Percentiles rank a stretch among this genome's conserved stretches.
Evolutionary conservation across 2,888 invertebrate genomes (phyloP).

Genomic region (Pristionchus fissidentatus): DNA sequence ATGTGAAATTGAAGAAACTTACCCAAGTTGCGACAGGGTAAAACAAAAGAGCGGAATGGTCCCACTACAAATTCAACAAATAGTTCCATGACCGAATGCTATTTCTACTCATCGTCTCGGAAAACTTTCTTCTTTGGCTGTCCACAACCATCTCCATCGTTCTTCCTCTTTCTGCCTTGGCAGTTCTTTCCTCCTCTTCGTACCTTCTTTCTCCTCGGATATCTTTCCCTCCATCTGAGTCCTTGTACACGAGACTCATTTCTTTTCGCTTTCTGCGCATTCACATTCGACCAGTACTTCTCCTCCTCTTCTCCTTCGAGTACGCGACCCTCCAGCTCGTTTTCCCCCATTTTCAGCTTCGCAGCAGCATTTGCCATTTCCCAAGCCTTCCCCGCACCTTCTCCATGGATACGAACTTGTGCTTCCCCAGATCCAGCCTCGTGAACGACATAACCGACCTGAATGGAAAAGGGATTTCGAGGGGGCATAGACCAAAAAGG

Average conservation of each 20-base stretch:
- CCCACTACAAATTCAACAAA: too few species aligned
- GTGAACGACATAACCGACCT: conserved; percentile 62
- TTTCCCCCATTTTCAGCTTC: conserved; percentile 65
- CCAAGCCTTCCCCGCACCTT: conserved; percentile 65
- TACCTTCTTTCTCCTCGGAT: conserved; percentile 45
- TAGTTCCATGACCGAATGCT: too few species aligned
- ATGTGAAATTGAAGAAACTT: too few species aligned
- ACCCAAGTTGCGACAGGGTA: too few species aligned
- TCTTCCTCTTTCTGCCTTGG: neutral
- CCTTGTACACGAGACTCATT: too few species aligned
- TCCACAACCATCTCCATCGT: conserved; percentile 23
- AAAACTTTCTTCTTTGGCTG: conserved; percentile 38
- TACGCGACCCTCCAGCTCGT: conserved; percentile 56
- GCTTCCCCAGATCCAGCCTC: conserved; percentile 56
- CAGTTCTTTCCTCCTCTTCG: conserved; percentile 44
- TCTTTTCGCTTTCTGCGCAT: conserved; percentile 57
- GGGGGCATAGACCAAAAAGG: too few species aligned
- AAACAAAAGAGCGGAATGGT: too few species aligned
- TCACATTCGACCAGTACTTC: conserved; percentile 72
- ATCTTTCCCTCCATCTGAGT: conserved; percentile 52
- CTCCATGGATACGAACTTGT: conserved; percentile 54
- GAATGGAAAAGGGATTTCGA: neutral
- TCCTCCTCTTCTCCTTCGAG: conserved; percentile 73
- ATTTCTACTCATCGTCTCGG: conserved; percentile 1
- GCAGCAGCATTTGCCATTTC: conserved; percentile 69